These are phyloP conservation scores for Anthopleura sola DNA, from an alignment of 64 coral and sea anemone species.

Conservation along the genomic window DNA sequence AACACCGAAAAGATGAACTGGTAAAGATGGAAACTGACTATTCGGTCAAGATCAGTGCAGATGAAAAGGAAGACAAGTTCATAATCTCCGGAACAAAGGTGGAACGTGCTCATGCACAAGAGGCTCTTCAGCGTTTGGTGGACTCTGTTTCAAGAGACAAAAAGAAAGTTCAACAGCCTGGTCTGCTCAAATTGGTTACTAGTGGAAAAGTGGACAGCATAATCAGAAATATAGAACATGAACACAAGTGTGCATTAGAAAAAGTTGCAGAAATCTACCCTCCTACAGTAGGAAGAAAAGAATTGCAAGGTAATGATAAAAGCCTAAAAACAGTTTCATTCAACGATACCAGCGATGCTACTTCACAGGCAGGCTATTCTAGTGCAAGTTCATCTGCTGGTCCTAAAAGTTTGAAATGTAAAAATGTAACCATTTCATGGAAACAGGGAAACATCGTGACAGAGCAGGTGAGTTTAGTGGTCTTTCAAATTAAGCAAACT, in stretches of 20 bases:
- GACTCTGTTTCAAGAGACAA: background rate
- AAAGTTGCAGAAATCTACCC: background rate
- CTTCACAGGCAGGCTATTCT: background rate
- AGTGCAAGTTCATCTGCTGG: background rate
- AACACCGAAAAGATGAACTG: slow-evolving; percentile 18
- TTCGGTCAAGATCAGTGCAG: slow-evolving; percentile 4
- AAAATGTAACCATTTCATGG: slow-evolving; percentile 9
- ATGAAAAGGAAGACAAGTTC: background rate
- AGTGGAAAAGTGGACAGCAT: slow-evolving; percentile 26
- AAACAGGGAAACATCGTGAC: background rate
- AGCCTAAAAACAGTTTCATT: background rate
- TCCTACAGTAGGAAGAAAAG: background rate
- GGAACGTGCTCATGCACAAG: background rate
- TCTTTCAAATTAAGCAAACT: background rate
- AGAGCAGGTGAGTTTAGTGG: background rate
- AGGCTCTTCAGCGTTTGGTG: background rate
- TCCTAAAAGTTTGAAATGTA: background rate
- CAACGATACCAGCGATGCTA: background rate
- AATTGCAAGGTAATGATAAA: background rate
- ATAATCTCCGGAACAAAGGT: slow-evolving; percentile 30
- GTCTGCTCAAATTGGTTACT: background rate
- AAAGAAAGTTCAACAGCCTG: slow-evolving; percentile 21
- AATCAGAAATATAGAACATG: slow-evolving; percentile 2
- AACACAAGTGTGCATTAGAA: slow-evolving; percentile 9
- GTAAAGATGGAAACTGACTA: background rate